Evolutionary conservation across 2,113 vertebrate genomes (phyloP), one percentile per base, ranked within the genome.

Genomic region (Ahaetulla prasina): DNA sequence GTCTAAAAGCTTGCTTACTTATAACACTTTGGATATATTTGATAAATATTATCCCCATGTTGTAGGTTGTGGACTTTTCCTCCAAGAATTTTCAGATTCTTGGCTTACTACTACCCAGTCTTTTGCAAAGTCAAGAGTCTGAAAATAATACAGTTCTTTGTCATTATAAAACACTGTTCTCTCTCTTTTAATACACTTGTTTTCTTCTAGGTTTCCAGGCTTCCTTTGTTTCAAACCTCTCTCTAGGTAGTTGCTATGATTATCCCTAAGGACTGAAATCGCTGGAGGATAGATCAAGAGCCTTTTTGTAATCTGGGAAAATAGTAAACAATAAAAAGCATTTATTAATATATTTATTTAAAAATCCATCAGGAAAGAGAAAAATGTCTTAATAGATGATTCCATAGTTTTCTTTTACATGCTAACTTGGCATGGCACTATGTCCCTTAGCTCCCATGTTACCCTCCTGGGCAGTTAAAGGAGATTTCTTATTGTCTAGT

Each of bases 331-430:
- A n/a, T 68, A 84, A 89, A 93, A 88, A 90, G 27, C 0, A 39
- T 53, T n/a, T 91, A 87, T 27, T 94, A 92, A 95, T 57, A 93
- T 90, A 94, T n/a, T 89, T 91, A 90, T 90, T 49, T 93, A 92
- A 91, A 80, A 55, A 80, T 12, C n/a, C 10, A 88, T n/a, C 35
- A 84, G 39, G 18, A 30, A 45, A 88, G 11, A 4, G 16, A 52
- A 53, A 80, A 47, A 84, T 47, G 9, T 55, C 45, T 12, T 8
- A 91, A 87, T 60, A 52, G 49, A 87, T 4, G 25, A 8, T 91
- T 55, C 25, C 39, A 12, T 22, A 9, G 23, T 27, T 39, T 84
- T 53, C 12, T 16, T 74, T 74, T 74, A 39, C n/a, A 74, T 74
- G n/a, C 16, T 74, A 74, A 35, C 6, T 74, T 74, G 14, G n/a